These are phyloP conservation scores for Mystacornis crossleyi DNA, from an alignment of 2,113 vertebrate species.

Conservation along the genomic window DNA sequence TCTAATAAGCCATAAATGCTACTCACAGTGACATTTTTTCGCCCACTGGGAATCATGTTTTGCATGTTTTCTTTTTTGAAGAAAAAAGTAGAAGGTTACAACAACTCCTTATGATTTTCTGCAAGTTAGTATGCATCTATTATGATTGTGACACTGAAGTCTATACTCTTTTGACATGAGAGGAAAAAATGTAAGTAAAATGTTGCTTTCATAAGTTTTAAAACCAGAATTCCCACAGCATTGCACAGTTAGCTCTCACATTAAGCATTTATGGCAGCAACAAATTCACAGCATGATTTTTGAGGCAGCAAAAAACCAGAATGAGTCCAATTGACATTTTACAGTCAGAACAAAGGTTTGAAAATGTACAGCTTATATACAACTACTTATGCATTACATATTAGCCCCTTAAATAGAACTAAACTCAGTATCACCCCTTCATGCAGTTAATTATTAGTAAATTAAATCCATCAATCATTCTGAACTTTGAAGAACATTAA, in stretches of 20 bases:
- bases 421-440: conserved; percentile 4
- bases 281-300: conserved; percentile 72
- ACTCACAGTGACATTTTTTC: neutral
- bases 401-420: conserved; percentile 52
- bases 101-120: conserved; percentile 25
- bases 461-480: conserved; percentile 33
- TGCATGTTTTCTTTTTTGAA: neutral
- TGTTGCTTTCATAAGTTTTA: conserved; percentile 70
- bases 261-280: conserved; percentile 73
- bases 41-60: neutral
- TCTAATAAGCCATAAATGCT: neutral
- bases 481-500: conserved; percentile 37
- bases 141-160: conserved; percentile 68
- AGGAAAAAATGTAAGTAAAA: conserved; percentile 61
- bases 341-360: conserved; percentile 72
- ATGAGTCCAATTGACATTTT: conserved; percentile 69
- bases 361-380: conserved; percentile 57
- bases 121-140: conserved; percentile 53
- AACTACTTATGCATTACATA: conserved; percentile 32
- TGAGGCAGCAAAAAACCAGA: conserved; percentile 59
- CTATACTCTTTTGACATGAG: conserved; percentile 58
- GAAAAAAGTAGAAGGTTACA: neutral
- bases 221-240: conserved; percentile 69
- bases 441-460: conserved; percentile 34
- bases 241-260: conserved; percentile 69